These are phyloP conservation scores for Tachuris rubrigastra DNA, from an alignment of 2,113 vertebrate species.

Conservation along the genomic window DNA sequence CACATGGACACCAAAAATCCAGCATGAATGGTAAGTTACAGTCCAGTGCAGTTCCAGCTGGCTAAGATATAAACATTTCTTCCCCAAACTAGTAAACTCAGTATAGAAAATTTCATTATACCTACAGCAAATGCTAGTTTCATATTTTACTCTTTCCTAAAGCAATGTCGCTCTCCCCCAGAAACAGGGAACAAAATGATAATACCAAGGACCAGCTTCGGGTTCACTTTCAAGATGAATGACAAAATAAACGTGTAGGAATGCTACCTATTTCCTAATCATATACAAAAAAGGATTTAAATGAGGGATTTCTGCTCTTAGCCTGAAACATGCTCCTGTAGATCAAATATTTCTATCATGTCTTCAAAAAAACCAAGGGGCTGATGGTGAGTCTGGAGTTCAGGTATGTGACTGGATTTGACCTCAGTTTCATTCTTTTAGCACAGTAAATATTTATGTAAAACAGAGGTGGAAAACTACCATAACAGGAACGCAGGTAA, in stretches of 20 bases:
- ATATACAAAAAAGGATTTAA: not conserved
- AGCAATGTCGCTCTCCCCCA: not conserved
- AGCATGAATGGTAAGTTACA: conserved; percentile 43
- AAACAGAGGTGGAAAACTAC: not conserved
- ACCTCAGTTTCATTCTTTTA: not conserved
- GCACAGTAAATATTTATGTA: rapidly evolving
- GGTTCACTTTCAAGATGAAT: not conserved
- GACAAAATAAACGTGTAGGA: not conserved
- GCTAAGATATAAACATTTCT: not conserved
- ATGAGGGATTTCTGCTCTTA: not conserved
- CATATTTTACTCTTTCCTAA: not conserved
- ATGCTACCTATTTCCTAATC: not conserved
- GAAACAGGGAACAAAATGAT: not conserved
- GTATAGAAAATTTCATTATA: not conserved
- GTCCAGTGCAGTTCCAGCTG: conserved; percentile 21
- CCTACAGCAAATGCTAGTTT: not conserved
- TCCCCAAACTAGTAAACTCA: not conserved
- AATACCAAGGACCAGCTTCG: not conserved
- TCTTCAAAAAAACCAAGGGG: not conserved
- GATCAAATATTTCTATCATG: not conserved
- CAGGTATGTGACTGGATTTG: not conserved
- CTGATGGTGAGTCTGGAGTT: not conserved
- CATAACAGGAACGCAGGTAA: not conserved
- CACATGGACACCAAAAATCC: conserved; percentile 63
- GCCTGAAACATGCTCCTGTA: not conserved